phyloP scores from a whole-genome alignment of 2,113 vertebrate species.

The Dinomys branickii region DNA sequence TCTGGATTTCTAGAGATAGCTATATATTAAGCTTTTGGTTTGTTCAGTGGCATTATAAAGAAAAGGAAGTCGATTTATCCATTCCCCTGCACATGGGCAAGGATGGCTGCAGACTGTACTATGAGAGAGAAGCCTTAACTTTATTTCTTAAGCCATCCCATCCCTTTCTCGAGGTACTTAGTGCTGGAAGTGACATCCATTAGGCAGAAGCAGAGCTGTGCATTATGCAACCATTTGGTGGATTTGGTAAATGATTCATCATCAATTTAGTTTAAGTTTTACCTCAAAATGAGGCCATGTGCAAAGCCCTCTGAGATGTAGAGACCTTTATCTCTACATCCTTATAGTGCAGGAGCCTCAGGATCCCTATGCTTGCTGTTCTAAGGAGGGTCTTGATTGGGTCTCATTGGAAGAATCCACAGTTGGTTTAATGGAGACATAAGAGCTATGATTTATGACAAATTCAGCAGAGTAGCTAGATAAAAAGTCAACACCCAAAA shows the following conservation, averaged over 20 bases:
- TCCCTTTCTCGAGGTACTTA: not conserved
- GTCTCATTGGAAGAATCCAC: not conserved
- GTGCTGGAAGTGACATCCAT: not conserved
- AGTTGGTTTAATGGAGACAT: not conserved
- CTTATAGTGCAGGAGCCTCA: not conserved
- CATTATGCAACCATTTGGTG: not conserved
- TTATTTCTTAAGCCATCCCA: not conserved
- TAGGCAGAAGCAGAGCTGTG: not conserved
- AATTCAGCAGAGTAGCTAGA: too few relatives aligned
- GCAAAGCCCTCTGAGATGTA: not conserved
- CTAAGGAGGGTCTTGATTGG: not conserved
- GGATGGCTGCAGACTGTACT: rapidly evolving
- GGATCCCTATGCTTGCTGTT: not conserved
- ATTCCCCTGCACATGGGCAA: not conserved
- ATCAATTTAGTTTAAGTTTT: not conserved
- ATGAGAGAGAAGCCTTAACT: not conserved
- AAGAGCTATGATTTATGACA: constrained; percentile 13
- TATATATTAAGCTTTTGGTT: not conserved
- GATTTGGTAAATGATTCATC: not conserved
- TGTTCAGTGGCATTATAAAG: not conserved
- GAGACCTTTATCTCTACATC: not conserved
- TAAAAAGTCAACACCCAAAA: too few relatives aligned
- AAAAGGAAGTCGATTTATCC: not conserved
- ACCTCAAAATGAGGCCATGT: not conserved
- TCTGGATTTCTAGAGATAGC: not conserved